phyloP scores from a whole-genome alignment of 2,797 vertebrate genomes.

The Artibeus lituratus region DNA sequence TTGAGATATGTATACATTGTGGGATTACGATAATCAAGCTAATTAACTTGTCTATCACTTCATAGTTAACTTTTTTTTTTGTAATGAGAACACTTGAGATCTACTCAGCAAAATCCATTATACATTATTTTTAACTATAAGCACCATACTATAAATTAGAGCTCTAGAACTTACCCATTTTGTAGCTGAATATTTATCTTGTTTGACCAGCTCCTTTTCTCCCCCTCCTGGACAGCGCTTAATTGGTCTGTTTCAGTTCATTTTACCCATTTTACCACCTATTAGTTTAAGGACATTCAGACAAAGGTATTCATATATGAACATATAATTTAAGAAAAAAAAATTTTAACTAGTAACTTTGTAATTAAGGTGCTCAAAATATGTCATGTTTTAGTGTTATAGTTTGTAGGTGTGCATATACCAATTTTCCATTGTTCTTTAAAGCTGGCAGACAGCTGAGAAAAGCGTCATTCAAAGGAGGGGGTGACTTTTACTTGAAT shows the following conservation, averaged over 20 bases:
- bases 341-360: background rate
- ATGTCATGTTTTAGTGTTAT: background rate
- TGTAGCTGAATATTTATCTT: background rate
- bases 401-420: background rate
- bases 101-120: background rate
- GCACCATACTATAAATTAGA: background rate
- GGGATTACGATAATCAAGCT: background rate
- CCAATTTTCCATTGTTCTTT: background rate
- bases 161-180: background rate
- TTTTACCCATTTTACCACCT: background rate
- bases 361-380: background rate
- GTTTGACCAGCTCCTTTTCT: background rate
- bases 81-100: background rate
- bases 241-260: background rate
- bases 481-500: background rate
- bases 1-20: background rate
- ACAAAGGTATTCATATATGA: background rate
- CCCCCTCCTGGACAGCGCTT: background rate
- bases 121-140: background rate
- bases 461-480: background rate
- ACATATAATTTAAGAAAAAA: background rate
- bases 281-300: background rate
- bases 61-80: background rate
- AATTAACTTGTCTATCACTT: background rate
- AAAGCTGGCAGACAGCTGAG: background rate